Evolutionary conservation across 37 sponge, comb jelly and placozoan species (phyloP), one percentile per base, ranked within the genome.

Genomic region (Tethya wilhelma): DNA sequence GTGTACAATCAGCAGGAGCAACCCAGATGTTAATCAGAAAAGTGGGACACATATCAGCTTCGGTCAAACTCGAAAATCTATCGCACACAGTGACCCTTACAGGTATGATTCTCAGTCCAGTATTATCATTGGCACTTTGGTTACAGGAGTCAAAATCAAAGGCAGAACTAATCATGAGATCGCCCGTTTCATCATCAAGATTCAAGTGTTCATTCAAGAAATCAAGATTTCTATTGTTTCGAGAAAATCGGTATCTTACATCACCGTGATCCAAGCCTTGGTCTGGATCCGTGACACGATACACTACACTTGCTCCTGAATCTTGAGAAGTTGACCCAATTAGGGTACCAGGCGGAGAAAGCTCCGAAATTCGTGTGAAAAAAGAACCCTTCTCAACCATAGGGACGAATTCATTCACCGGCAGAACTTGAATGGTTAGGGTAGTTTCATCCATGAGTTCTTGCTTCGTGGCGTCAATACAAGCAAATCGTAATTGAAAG

Each of bases 381-480:
- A 28, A 19, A 26, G 31, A 22, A 53, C 56, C 28, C 28, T 22
- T 40, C 34, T 23, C 53, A 6, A 72, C 20, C 34, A 26, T 31
- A 9, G 73, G 73, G n/a, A 32, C 30, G 29, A 43, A 49, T 33
- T 72, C 73, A 49, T 72, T 72, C 11, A 72, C 34, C n/a, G 73
- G 73, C 2, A 30, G 2, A 28, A 72, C 26, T 1, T 6, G 32
- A 46, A 72, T 30, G 4, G 28, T 46, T 25, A 72, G 5, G 34
- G 31, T 49, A 26, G 56, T 56, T 4, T 2, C 20, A 30, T 49
- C 73, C 25, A n/a, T n/a, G 4, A 14, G 55, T 14, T 25, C 31
- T 36, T 12, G 23, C 9, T 43, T 23, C 8, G 11, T 11, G 0
- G 19, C 1, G 55, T 72, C 56, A 4, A 20, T 4, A 33, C 73